Base-by-base conservation (phyloP, 2,113 vertebrate genomes). In the Trogon melanurus region DNA sequence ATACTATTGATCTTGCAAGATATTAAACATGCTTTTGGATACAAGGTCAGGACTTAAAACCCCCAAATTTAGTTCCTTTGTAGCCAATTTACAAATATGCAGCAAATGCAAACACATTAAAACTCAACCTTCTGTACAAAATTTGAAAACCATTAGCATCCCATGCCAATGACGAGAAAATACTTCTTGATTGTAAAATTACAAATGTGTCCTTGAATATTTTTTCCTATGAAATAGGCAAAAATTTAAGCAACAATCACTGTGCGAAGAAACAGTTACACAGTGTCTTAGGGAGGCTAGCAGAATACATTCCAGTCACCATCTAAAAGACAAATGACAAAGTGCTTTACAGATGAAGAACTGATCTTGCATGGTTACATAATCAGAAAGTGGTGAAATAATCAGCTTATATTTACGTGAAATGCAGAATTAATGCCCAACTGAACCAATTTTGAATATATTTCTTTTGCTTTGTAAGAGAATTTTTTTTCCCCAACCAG, bases 261-360 rank as follows among this genome's bases (percentile, higher is more conserved):
- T 74, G 22, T 26, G 32, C 66, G 69, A 95, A 90, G 26, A 36
- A 81, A 80, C 57, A 82, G 78, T 64, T 79, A 19, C 32, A 85
- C 26, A 82, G 69, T 60, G 65, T 91, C 89, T 91, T 84, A 96
- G 74, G 92, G 94, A 97, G 70, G 89, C 79, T 95, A 92, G 79
- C 62, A 95, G 85, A 94, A 78, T 89, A 95, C 88, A 91, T 97
- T 97, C 95, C 85, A 91, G 88, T 96, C 71, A 95, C 81, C 86
- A 95, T 72, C 48, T 89, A 90, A n/a, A 88, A 85, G 70, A 90
- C 38, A 93, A 96, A 92, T 58, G 71, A 95, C 93, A 94, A 96
- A 94, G 84, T 95, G 93, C 96, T 96, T 96, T 73, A 82, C 86
- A 88, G 84, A 89, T 86, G 79, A 79, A 85, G 79, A 69, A 91